phyloP scores from a whole-genome alignment of 1,140 invertebrate species.

The Drosophila kepulauana region DNA sequence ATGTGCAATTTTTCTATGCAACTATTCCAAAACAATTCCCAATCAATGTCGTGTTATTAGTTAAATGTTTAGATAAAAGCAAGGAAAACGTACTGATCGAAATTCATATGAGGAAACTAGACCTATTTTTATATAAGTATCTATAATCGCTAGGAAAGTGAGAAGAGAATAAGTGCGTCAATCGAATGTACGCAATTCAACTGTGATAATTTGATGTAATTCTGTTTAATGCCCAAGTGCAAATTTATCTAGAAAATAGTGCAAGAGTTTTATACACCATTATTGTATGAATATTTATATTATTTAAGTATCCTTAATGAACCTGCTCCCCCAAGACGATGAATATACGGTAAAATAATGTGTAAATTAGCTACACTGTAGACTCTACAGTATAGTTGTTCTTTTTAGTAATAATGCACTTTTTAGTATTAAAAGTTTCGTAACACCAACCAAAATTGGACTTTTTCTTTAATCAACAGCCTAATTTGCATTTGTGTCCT shows the following conservation, averaged over 20 bases:
- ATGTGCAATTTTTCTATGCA: slow-evolving; percentile 73
- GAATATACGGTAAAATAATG: slow-evolving; percentile 15
- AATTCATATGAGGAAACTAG: slow-evolving; percentile 31
- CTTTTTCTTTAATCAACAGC: slow-evolving; percentile 1
- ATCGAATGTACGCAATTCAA: slow-evolving; percentile 81
- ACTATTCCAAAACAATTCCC: slow-evolving; percentile 77
- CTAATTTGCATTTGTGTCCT: slow-evolving; percentile 23
- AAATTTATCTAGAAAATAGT: slow-evolving; percentile 69
- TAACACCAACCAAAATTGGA: slow-evolving; percentile 26
- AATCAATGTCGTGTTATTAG: slow-evolving; percentile 54
- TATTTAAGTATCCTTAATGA: slow-evolving; percentile 48
- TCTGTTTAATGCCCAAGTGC: slow-evolving; percentile 65
- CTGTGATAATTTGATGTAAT: slow-evolving; percentile 77
- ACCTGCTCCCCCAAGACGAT: slow-evolving; percentile 18
- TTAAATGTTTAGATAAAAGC: slow-evolving; percentile 39
- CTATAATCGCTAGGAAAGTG: slow-evolving; percentile 27
- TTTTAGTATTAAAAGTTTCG: slow-evolving; percentile 57
- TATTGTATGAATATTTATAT: slow-evolving; percentile 62
- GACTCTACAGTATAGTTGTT: slow-evolving; percentile 11
- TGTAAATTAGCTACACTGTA: not conserved
- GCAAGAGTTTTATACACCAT: slow-evolving; percentile 57
- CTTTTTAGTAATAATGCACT: slow-evolving; percentile 49
- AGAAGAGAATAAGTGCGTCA: slow-evolving; percentile 55
- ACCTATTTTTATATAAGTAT: slow-evolving; percentile 59
- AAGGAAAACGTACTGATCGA: slow-evolving; percentile 30